Evolutionary conservation across 2,888 invertebrate genomes (phyloP), one percentile per base, ranked within the genome.

Genomic region (Tetranychus truncatus): DNA sequence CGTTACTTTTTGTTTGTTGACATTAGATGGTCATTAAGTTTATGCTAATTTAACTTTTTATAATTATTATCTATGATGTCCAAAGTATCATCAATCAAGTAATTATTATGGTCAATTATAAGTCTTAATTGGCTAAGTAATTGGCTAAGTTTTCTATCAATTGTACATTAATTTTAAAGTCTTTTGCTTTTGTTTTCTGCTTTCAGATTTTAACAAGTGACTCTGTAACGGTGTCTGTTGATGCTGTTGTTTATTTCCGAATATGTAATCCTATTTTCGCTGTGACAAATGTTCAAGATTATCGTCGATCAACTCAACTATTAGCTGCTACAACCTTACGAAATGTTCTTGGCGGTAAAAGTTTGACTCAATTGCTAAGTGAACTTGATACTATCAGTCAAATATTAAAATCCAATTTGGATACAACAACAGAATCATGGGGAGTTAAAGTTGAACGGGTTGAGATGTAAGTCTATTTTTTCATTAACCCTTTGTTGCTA

Each of bases 391-490:
- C 91, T 77, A 90, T 97, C 81, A 92, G 93, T 72, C 90, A 90
- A 81, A 88, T 89, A 78, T 95, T 95, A 93, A 92, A 93, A 83
- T 84, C 88, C 73, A 87, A 90, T 44, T 83, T 94, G 78, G 93
- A 93, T 82, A 92, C 92, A 81, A 93, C 92, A 3, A 93, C 93
- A 6, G 92, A 92, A 81, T 89, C 91, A 20, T 94, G 94, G 93
- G 93, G 93, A 90, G 93, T 94, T 81, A 95, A 95, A 84, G 93
- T 95, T 67, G 95, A 96, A 84, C 86, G 95, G 79, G 95, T 96
- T n/a, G 95, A 96, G 86, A 92, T 96, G 94, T 94, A 85, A 89
- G 90, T 87, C 34, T 34, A 34, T 34, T 34, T 5, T 34, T 34
- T 5, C 34, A 34, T 34, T 34, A 34, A 34, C 3, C 34, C 34